Conservation (phyloP, 2,888 invertebrate genomes). For the Tinea trinotella region DNA sequence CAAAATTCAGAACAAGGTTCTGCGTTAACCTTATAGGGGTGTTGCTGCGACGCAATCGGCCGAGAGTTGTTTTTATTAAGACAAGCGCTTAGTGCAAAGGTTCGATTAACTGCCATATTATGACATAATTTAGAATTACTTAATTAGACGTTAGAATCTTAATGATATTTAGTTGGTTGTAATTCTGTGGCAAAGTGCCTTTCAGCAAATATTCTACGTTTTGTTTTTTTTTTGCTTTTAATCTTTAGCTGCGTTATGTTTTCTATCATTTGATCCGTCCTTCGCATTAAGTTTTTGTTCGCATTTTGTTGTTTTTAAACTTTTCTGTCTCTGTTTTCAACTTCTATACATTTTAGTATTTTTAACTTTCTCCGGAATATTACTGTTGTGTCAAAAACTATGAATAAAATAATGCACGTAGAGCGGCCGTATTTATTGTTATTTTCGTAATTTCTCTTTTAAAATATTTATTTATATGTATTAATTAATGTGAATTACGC, state of each 20-base stretch:
- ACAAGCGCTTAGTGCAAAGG: constrained; percentile 61
- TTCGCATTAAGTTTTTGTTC: constrained; percentile 28
- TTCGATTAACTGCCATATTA: constrained; percentile 72
- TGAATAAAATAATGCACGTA: constrained; percentile 30
- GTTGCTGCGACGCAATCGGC: constrained; percentile 44
- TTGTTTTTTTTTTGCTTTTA: constrained; percentile 26
- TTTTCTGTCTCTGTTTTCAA: constrained; percentile 28
- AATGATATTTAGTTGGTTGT: constrained; percentile 30
- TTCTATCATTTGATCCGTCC: constrained; percentile 36
- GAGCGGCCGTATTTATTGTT: constrained; percentile 38
- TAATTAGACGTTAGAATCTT: constrained; percentile 56
- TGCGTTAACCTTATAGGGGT: constrained; percentile 36
- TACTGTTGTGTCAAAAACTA: neutral
- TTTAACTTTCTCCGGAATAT: neutral
- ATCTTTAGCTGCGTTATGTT: constrained; percentile 36
- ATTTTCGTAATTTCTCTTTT: constrained; percentile 42
- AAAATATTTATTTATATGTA: constrained; percentile 50
- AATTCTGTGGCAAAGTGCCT: neutral
- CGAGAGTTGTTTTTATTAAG: constrained; percentile 38
- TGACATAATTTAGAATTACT: constrained; percentile 56
- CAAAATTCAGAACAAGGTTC: constrained; percentile 59
- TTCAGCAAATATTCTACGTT: neutral
- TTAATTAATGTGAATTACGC: constrained; percentile 67
- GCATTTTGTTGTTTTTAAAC: constrained; percentile 22
- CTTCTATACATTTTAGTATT: constrained; percentile 38